Evolutionary conservation across 2,888 invertebrate genomes (phyloP).

Genomic region (Orthosia cruda): DNA sequence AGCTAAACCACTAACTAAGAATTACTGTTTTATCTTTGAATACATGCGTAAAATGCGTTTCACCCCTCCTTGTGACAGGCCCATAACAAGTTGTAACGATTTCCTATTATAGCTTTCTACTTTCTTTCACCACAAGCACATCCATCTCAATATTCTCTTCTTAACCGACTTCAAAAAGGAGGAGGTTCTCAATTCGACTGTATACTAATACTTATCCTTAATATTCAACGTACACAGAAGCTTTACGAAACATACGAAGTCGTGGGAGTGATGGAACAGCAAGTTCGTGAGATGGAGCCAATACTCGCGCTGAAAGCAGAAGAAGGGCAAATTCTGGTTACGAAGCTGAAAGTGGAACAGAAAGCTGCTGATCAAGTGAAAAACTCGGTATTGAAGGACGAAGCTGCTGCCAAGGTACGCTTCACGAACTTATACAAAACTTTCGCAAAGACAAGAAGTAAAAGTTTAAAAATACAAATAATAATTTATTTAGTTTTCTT

Average conservation of each 20-base stretch:
- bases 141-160: neutral
- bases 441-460: neutral
- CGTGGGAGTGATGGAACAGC: constrained; percentile 96
- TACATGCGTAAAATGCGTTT: neutral
- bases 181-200: no score
- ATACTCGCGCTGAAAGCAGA: constrained; percentile 94
- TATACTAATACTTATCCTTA: neutral
- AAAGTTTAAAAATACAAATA: neutral
- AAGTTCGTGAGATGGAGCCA: constrained; percentile 96
- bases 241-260: constrained; percentile 95
- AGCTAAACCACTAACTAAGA: no score
- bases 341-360: constrained; percentile 95
- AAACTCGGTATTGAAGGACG: constrained; percentile 95
- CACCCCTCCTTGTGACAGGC: neutral
- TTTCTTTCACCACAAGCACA: no score
- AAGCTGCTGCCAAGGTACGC: constrained; percentile 95
- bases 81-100: neutral
- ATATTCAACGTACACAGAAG: constrained; percentile 90
- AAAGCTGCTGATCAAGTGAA: constrained; percentile 96
- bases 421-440: neutral
- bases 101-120: neutral
- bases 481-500: neutral
- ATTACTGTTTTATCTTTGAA: no score
- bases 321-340: constrained; percentile 95
- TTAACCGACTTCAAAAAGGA: no score